Conservation (phyloP, 2,888 invertebrate species). For the Dryobotodes eremita region DNA sequence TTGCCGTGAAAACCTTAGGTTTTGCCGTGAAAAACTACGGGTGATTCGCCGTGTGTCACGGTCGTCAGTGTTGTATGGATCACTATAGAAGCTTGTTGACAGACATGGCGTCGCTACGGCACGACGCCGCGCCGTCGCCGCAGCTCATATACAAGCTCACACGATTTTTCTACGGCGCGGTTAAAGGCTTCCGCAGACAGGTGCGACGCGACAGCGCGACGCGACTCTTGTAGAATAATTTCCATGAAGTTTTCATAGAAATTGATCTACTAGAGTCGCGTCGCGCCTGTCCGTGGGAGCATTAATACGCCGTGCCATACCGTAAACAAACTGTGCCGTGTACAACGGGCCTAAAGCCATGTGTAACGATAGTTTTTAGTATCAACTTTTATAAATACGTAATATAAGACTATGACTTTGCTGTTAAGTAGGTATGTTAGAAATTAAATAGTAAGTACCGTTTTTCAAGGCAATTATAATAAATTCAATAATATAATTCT, state of each 20-base stretch:
- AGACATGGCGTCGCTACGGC: background rate
- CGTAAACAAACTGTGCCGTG: background rate
- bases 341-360: background rate
- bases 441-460: background rate
- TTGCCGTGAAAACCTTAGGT: background rate
- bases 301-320: background rate
- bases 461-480: background rate
- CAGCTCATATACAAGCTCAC: background rate
- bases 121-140: background rate
- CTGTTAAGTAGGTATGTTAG: background rate
- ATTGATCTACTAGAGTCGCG: no score
- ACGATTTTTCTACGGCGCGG: background rate
- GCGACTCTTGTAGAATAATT: no score
- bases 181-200: no score
- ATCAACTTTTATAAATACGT: background rate
- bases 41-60: no score
- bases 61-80: background rate
- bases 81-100: background rate
- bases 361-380: background rate
- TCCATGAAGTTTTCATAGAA: no score
- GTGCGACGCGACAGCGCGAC: no score
- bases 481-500: background rate
- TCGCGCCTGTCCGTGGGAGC: no score
- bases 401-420: no score
- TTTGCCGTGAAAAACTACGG: background rate